These are phyloP conservation scores for Odocoileus virginianus DNA, from an alignment of 2,113 vertebrate genomes.

Conservation along the genomic window DNA sequence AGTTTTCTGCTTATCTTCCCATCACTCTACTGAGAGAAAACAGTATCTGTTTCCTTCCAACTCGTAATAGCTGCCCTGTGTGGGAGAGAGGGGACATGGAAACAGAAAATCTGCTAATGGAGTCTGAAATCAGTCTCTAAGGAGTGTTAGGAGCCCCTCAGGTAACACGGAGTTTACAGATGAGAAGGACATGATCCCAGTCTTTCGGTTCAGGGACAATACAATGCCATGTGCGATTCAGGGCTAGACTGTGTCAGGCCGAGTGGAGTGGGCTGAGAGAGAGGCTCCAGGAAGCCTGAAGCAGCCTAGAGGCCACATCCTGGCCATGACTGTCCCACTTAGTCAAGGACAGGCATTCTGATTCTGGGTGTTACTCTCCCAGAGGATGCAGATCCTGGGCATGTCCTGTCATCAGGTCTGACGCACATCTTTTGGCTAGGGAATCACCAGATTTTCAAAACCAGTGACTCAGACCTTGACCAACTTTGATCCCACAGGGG, in stretches of 20 bases:
- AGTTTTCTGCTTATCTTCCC: background rate
- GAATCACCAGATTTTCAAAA: conserved; percentile 28
- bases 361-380: conserved; percentile 31
- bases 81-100: background rate
- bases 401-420: conserved; percentile 47
- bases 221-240: fast-evolving
- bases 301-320: background rate
- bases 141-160: background rate
- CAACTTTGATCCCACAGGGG: background rate
- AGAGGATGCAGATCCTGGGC: conserved; percentile 46
- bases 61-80: background rate
- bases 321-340: background rate
- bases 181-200: background rate
- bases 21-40: background rate
- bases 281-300: too few species aligned
- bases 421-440: conserved; percentile 44
- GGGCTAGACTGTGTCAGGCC: background rate
- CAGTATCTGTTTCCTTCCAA: background rate
- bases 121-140: background rate
- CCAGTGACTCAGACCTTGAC: conserved; percentile 2
- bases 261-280: background rate
- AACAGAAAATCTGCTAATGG: background rate
- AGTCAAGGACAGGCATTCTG: background rate
- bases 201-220: background rate
- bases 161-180: background rate